Evolutionary conservation across 2,113 vertebrate genomes (phyloP), one percentile per base, ranked within the genome.

Genomic region (Pogonocichla stellata): DNA sequence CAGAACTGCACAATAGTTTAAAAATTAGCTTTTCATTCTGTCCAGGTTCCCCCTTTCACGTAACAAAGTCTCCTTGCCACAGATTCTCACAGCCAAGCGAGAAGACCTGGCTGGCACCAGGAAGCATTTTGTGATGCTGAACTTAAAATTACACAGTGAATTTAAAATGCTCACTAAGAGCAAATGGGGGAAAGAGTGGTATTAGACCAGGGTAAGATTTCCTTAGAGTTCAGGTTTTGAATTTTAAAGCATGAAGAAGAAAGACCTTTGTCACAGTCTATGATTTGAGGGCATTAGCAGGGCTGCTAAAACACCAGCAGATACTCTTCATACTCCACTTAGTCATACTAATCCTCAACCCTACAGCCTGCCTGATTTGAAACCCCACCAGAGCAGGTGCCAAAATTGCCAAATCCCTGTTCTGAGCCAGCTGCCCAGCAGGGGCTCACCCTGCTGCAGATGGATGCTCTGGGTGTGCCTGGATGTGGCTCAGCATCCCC

Each of bases 371-470:
- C 79, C 38, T 40, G 38, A 40, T 40, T n/a, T 45, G 34, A 79
- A 96, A 85, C 15, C 15, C 12, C 43, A 74, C 40, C 42, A 57
- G 6, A 25, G 31, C 71, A 91, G 50, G 36, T 40, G 72, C 17
- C 90, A 82, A 56, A 80, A 45, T 12, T 7, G 42, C 67, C 65
- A 42, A 40, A 71, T 23, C 29, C 42, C 54, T 24, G 3, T 42
- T n/a, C 72, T 0, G 0, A 6, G 19, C 8, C 54, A 67, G 70
- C 50, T 48, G 66, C 25, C 36, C 8, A 0, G 43, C 29, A 26
- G 0, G 0, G 42, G 64, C 36, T 73, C 54, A 83, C 50, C 31
- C 23, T 1, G 1, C 31, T 0, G 1, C 4, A 8, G 23, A 19
- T 0, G 0, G 36, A 38, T 22, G 29, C 25, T 77, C 60, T 42